phyloP scores from a whole-genome alignment of 92 coral and sea anemone species.

The Siderastrea radians region DNA sequence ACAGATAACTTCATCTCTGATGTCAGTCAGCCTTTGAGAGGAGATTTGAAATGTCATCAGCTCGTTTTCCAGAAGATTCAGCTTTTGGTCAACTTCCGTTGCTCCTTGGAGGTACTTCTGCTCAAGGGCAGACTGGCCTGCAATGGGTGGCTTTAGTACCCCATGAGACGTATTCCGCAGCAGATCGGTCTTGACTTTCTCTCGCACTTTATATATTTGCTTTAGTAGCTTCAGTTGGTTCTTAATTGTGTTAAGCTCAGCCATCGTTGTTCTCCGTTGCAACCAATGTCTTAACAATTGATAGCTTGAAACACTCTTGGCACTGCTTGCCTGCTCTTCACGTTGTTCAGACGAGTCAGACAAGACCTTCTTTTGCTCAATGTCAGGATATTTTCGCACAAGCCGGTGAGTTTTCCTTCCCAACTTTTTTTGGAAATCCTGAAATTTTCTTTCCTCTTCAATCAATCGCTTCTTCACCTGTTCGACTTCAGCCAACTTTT shows the following conservation, averaged over 20 bases:
- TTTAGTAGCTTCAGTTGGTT: conserved; percentile 71
- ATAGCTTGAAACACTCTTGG: conserved; percentile 14
- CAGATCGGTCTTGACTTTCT: conserved; percentile 50
- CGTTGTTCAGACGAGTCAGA: background rate
- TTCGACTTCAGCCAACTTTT: conserved; percentile 75
- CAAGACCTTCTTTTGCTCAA: background rate
- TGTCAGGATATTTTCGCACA: conserved; percentile 37
- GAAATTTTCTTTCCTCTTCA: conserved; percentile 59
- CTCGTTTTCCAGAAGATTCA: conserved; percentile 32
- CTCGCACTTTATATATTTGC: conserved; percentile 72
- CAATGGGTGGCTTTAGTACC: conserved; percentile 1
- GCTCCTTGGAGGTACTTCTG: conserved; percentile 33
- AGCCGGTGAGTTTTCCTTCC: conserved; percentile 2
- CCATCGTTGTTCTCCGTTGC: conserved; percentile 62
- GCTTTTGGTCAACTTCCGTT: conserved; percentile 33
- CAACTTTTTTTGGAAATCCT: conserved; percentile 20
- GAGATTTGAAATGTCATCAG: conserved; percentile 70
- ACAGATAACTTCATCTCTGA: conserved; percentile 74
- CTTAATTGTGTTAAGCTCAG: conserved; percentile 73
- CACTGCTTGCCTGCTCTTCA: background rate
- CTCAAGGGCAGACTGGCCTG: background rate
- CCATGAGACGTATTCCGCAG: conserved; percentile 1
- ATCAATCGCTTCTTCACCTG: conserved; percentile 67
- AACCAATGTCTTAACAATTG: conserved; percentile 41
- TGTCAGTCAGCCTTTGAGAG: conserved; percentile 69